Percentiles rank a stretch among this genome's conserved stretches.
Evolutionary conservation across 2,888 invertebrate genomes (phyloP).

Genomic region (Drosophila prostipennis): DNA sequence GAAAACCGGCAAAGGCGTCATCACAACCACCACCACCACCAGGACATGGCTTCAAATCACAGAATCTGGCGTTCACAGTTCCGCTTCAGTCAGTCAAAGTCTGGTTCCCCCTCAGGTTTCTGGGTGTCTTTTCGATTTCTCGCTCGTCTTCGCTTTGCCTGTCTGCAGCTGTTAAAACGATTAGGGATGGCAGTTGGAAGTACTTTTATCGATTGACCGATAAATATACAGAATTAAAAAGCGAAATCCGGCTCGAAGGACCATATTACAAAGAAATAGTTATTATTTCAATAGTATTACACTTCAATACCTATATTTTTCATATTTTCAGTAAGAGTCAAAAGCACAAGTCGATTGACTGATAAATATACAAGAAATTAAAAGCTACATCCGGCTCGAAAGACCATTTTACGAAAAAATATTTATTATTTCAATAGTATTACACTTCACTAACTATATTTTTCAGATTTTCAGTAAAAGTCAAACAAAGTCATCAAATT

Average conservation of each 20-base stretch:
- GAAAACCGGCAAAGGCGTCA: conserved; percentile 20
- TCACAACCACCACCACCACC: conserved; percentile 15
- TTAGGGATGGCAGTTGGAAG: conserved; percentile 22
- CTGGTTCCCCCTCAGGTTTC: conserved; percentile 6
- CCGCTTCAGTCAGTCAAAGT: conserved; percentile 27
- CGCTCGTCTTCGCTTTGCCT: conserved; percentile 37
- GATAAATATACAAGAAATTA: neutral
- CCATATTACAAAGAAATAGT: too few species aligned
- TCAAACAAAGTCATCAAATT: too few species aligned
- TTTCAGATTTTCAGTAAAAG: too few species aligned
- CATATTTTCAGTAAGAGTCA: too few species aligned
- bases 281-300: too few species aligned
- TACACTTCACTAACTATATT: too few species aligned
- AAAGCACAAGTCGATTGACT: neutral
- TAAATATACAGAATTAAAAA: neutral
- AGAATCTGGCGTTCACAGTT: conserved; percentile 43
- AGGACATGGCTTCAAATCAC: conserved; percentile 42
- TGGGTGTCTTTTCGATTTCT: conserved; percentile 58
- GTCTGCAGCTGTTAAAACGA: conserved; percentile 46
- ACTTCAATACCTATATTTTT: too few species aligned
- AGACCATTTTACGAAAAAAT: too few species aligned
- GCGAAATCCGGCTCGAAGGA: too few species aligned
- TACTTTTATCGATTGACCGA: neutral
- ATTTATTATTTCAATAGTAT: too few species aligned
- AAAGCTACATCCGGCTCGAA: too few species aligned